A percentile compares a stretch with the other conserved stretches of the same genome.
phyloP scores from a whole-genome alignment of 2,797 vertebrate genomes.

The Protonibea diacanthus region DNA sequence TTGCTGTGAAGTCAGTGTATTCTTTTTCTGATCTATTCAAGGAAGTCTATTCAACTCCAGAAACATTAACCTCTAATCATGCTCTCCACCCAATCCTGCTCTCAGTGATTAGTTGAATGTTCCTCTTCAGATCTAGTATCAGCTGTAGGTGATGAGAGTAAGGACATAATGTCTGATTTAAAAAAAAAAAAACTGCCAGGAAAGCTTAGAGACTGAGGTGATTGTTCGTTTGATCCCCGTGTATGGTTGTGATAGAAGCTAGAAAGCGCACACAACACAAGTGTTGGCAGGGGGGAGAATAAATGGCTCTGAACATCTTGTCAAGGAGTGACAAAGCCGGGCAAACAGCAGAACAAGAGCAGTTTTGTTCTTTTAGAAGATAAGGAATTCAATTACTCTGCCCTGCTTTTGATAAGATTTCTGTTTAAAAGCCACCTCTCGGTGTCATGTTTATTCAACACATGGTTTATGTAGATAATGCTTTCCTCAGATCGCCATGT shows the following conservation, averaged over 20 bases:
- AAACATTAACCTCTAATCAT: background rate
- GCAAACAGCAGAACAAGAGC: constrained; percentile 59
- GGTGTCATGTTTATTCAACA: constrained; percentile 45
- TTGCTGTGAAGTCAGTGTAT: background rate
- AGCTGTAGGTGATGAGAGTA: constrained; percentile 10
- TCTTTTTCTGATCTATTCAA: background rate
- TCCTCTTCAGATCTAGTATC: constrained; percentile 5
- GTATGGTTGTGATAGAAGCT: constrained; percentile 26
- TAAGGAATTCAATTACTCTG: constrained; percentile 41
- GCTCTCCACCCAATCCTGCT: background rate
- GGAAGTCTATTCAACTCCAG: background rate
- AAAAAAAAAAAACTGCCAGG: constrained; percentile 5
- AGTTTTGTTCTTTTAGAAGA: constrained; percentile 49
- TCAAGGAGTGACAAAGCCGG: constrained; percentile 36
- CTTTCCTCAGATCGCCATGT: constrained; percentile 32
- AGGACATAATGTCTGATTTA: constrained; percentile 7
- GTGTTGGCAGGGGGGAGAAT: constrained; percentile 27
- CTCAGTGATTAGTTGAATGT: background rate
- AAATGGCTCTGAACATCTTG: constrained; percentile 32
- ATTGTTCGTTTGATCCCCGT: constrained; percentile 37
- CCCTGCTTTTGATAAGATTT: constrained; percentile 44
- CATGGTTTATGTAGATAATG: constrained; percentile 39
- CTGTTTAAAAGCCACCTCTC: constrained; percentile 15
- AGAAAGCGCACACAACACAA: constrained; percentile 4
- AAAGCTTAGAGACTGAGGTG: constrained; percentile 5